Evolutionary conservation across 2,113 vertebrate genomes (phyloP).

Genomic region (Cinclus mexicanus): DNA sequence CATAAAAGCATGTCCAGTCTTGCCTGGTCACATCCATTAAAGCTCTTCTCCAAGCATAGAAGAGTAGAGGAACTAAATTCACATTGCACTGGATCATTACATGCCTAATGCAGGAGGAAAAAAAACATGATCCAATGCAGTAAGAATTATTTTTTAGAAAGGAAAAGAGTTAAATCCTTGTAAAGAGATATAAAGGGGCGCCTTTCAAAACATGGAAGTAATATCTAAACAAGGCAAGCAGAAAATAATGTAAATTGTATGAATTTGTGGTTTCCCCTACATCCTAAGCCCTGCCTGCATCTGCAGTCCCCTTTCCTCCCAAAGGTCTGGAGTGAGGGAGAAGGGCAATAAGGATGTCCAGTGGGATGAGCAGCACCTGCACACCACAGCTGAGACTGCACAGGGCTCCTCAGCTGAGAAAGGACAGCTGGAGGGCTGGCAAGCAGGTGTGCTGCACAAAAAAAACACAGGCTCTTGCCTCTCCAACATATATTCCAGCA

Average conservation of each 20-base stretch:
- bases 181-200: not conserved
- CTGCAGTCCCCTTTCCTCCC: not conserved
- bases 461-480: not conserved
- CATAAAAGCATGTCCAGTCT: not conserved
- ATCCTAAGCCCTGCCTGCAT: not conserved
- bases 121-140: not conserved
- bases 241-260: constrained; percentile 38
- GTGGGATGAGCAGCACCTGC: not conserved
- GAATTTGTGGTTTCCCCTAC: constrained; percentile 14
- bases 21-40: not conserved
- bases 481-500: not conserved
- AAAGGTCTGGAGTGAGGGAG: accelerated
- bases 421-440: accelerated
- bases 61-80: not conserved
- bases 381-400: accelerated
- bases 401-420: not conserved
- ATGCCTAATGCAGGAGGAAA: not conserved
- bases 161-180: not conserved
- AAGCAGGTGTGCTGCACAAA: not conserved
- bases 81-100: not conserved
- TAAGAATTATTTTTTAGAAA: not conserved
- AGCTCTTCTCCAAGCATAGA: not conserved
- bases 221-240: constrained; percentile 15
- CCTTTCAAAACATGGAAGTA: constrained; percentile 34
- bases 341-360: not conserved